These are phyloP conservation scores for Enhydra lutris DNA, from an alignment of 2,113 vertebrate genomes.

Conservation along the genomic window DNA sequence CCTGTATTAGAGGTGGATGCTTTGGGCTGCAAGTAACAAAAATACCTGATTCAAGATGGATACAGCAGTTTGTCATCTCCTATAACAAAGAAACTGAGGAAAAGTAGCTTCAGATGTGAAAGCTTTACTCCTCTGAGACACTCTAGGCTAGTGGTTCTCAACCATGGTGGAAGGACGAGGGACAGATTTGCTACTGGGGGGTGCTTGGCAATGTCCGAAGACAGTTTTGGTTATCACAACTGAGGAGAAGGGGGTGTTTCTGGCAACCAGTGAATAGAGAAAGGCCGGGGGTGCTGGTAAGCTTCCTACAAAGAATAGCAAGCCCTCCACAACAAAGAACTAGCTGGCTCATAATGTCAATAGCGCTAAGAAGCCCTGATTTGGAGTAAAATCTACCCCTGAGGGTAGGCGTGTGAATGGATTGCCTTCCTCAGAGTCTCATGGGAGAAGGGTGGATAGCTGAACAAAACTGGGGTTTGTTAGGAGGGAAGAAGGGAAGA, in stretches of 20 bases:
- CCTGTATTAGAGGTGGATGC: neutral
- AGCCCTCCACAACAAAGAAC: neutral
- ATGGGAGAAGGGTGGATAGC: neutral
- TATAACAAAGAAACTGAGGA: neutral
- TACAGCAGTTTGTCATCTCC: neutral
- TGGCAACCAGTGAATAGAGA: neutral
- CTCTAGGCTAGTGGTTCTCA: neutral
- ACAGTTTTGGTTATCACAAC: neutral
- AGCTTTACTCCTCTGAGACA: neutral
- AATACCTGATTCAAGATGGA: neutral
- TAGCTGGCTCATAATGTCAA: neutral
- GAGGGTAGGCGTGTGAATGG: neutral
- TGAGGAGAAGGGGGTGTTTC: no score
- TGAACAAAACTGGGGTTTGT: neutral
- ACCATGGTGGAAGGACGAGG: neutral
- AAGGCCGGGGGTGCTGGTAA: neutral
- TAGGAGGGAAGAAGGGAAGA: neutral
- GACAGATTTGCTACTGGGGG: neutral
- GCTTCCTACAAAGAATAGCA: neutral
- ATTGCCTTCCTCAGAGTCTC: neutral
- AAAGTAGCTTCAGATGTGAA: neutral
- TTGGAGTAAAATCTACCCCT: neutral
- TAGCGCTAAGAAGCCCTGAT: neutral
- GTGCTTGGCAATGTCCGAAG: neutral
- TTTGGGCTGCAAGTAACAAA: slow-evolving; percentile 52